Base-by-base conservation (phyloP, 2,888 invertebrate species). In the Tiliacea citrago region DNA sequence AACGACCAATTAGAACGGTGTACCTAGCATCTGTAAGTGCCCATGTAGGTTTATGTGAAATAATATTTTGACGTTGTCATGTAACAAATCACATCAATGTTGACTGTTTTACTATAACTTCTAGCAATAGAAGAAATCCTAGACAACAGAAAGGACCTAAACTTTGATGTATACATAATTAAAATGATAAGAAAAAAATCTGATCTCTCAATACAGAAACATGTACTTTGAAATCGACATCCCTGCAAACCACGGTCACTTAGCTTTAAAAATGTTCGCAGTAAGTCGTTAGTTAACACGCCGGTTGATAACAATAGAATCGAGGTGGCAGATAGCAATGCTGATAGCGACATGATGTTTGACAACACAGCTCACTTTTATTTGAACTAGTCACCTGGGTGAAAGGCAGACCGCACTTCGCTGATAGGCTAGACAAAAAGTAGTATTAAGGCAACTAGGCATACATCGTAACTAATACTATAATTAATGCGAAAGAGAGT, bases 261-360 rank as follows among this genome's bases (percentile, higher is more conserved):
- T 55, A 60, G 69, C 67, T 42, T 68, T 73, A 80, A 72, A 83
- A 76, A 57, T 29, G 62, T 65, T 69, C 9, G 68, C 53, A 57
- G 35, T 62, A 63, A 68, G 66, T 78, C 67, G 35, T 67, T 66
- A 77, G 82, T 76, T 86, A 84, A 75, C 74, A 66, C 45, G 57
- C 9, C 61, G 10, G 16, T 55, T 75, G 88, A 89, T 90, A 90
- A 88, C 83, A 81, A 74, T 79, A 77, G 49, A 70, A 82, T 79
- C 47, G 77, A 83, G 78, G 79, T 82, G 68, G 73, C 49, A 86
- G 87, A 88, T 85, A 88, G 69, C 61, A 68, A n/a, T 51, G 62
- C 74, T 77, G 86, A 86, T 85, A 87, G 68, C 29, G 45, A 66
- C 51, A 45, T 29, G 61, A 53, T 71, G 81, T 75, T 84, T 74